Conservation (phyloP, 2,113 vertebrate genomes). For the Plectropomus leopardus region DNA sequence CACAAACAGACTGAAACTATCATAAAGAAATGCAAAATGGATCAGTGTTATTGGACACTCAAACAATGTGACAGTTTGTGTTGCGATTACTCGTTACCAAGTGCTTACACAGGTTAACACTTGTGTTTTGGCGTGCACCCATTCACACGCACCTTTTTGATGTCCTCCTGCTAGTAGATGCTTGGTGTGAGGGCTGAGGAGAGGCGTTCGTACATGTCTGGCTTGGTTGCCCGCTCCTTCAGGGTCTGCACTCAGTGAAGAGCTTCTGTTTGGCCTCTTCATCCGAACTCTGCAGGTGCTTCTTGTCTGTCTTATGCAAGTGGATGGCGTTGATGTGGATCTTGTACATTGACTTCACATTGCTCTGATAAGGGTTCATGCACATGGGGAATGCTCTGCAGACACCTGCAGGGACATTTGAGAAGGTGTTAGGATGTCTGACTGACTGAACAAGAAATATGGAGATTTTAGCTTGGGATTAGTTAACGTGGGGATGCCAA, state of each 20-base stretch:
- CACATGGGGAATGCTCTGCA: conserved; percentile 96
- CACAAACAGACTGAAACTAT: background rate
- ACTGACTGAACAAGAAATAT: background rate
- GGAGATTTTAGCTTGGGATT: background rate
- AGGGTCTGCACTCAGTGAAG: conserved; percentile 91
- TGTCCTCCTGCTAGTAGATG: conserved; percentile 98
- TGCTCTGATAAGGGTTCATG: conserved; percentile 92
- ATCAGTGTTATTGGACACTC: background rate
- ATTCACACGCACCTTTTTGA: conserved; percentile 91
- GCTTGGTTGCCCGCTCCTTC: conserved; percentile 93
- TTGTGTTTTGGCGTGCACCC: background rate
- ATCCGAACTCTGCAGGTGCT: conserved; percentile 91
- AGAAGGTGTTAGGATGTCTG: background rate
- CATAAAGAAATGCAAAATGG: background rate
- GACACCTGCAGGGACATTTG: conserved; percentile 86
- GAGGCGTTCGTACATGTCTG: conserved; percentile 97
- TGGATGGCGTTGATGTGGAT: conserved; percentile 98
- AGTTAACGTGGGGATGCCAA: too few relatives aligned
- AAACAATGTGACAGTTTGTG: background rate
- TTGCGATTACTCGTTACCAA: background rate
- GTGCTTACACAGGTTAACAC: background rate
- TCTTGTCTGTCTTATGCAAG: conserved; percentile 96
- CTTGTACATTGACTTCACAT: conserved; percentile 94
- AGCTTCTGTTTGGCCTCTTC: conserved; percentile 93
- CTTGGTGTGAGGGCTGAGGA: conserved; percentile 94